A percentile compares a stretch with the other conserved stretches of the same genome.
These are phyloP conservation scores for Rhynchonycteris naso DNA, from an alignment of 2,797 vertebrate genomes.

Conservation along the genomic window DNA sequence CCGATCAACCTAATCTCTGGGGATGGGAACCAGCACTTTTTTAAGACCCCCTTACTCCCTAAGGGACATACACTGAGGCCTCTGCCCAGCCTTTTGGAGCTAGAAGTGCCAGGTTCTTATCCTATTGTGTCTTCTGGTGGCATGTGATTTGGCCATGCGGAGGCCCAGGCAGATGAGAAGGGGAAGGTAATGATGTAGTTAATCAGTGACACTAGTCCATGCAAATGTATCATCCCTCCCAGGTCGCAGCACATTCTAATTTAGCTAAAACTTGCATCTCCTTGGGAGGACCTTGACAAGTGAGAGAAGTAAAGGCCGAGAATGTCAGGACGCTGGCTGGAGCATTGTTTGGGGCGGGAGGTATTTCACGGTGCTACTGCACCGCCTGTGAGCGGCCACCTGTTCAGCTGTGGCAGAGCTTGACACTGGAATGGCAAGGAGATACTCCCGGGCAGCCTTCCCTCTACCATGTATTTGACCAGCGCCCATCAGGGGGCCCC, in stretches of 20 bases:
- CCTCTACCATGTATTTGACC: background rate
- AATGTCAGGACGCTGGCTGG: background rate
- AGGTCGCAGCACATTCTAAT: background rate
- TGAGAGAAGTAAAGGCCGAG: background rate
- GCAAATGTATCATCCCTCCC: background rate
- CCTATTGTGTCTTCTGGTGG: background rate
- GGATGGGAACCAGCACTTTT: too few species aligned
- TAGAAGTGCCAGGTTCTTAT: background rate
- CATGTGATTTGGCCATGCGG: background rate
- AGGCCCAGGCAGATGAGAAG: background rate
- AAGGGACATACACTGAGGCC: background rate
- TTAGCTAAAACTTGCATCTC: slow-evolving; percentile 43
- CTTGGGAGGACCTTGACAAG: slow-evolving; percentile 54
- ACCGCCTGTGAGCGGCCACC: background rate
- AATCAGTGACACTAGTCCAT: background rate
- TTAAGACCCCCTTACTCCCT: background rate
- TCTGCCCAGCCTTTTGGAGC: background rate
- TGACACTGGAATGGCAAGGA: background rate
- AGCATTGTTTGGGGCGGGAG: background rate
- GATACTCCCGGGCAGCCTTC: background rate
- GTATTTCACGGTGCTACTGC: background rate
- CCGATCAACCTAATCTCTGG: background rate
- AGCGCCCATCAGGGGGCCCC: too few species aligned
- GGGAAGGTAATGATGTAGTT: background rate
- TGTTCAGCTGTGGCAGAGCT: background rate